phyloP scores from a whole-genome alignment of 1,140 invertebrate species.

The Lamellibrachia luymesi region DNA sequence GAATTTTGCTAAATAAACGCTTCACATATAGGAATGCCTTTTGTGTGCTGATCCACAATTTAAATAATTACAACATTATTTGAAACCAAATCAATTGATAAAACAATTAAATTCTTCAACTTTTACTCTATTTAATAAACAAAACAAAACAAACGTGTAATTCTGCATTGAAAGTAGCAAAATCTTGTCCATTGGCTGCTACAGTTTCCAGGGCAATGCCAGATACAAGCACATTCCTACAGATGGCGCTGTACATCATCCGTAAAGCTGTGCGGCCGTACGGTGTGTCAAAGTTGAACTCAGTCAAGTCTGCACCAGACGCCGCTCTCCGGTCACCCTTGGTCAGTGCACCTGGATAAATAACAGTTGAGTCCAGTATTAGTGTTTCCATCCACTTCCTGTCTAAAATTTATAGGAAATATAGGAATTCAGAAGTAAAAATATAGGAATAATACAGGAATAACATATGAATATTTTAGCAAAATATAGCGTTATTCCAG shows the following conservation, averaged over 20 bases:
- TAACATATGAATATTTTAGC: too few species aligned
- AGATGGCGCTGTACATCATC: conserved; percentile 22
- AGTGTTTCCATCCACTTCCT: too few species aligned
- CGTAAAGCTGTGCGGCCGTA: conserved; percentile 30
- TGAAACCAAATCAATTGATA: background rate
- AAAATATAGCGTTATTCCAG: too few species aligned
- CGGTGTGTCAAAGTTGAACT: conserved; percentile 89
- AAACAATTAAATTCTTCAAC: background rate
- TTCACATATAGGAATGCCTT: too few species aligned
- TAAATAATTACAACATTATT: too few species aligned
- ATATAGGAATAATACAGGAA: too few species aligned
- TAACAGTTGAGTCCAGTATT: too few species aligned
- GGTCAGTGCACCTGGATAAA: conserved; percentile 71
- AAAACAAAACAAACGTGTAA: conserved; percentile 1
- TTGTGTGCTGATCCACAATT: too few species aligned
- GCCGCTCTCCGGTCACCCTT: conserved; percentile 97
- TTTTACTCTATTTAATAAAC: background rate
- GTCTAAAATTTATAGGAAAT: too few species aligned
- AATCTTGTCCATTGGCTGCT: background rate
- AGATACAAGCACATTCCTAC: conserved; percentile 18
- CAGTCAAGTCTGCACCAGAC: conserved; percentile 91
- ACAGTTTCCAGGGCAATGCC: conserved; percentile 8
- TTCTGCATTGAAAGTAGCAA: conserved; percentile 14
- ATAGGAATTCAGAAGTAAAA: too few species aligned
- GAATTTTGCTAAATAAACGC: too few species aligned